Evolutionary conservation across 2,888 invertebrate species (phyloP), one percentile per base, ranked within the genome.

Genomic region (Himalopsyche anomala): DNA sequence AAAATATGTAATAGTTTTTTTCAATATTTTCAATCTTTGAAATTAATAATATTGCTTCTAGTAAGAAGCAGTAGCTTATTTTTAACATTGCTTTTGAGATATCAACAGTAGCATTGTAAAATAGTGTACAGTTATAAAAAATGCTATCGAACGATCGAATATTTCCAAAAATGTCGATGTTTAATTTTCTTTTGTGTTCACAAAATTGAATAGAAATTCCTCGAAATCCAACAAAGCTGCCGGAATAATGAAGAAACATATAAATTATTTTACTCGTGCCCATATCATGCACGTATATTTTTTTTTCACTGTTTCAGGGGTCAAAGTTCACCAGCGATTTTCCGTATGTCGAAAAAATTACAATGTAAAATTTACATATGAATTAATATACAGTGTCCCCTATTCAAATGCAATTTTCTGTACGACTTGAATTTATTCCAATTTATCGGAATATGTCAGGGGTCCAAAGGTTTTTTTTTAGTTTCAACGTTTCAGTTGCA

Each of bases 331-430:
- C 81, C 28, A 84, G 82, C 83, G 62, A 86, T 88, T 88, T 87
- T 86, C 85, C 85, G 81, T 87, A 38, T 80, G 85, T 82, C 81
- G 79, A 51, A 36, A 55, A 36, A 55, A 54, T 74, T 40, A 87
- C 86, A 87, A 88, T 86, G 82, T 19, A 28, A 38, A 51, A 88
- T 88, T 88, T 88, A 82, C 88, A 87, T 88, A 87, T 87, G 86
- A 86, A 86, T 69, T 55, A 80, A 45, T 81, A 17, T 42, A 62
- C 83, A 84, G 40, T 81, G 81, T 81, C 56, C 83, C 82, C 81
- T 62, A 19, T 45, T 38, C 56, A 74, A 80, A 79, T 36, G 51
- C 15, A 82, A 79, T 85, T 85, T 85, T 85, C 42, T 38, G 36
- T 85, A 54, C 85, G 51, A 85, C 69, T 82, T 79, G 74, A 74